Percentiles rank a stretch among this genome's conserved stretches.
phyloP scores from a whole-genome alignment of 1,140 invertebrate species.

The Bombus cullumanus region DNA sequence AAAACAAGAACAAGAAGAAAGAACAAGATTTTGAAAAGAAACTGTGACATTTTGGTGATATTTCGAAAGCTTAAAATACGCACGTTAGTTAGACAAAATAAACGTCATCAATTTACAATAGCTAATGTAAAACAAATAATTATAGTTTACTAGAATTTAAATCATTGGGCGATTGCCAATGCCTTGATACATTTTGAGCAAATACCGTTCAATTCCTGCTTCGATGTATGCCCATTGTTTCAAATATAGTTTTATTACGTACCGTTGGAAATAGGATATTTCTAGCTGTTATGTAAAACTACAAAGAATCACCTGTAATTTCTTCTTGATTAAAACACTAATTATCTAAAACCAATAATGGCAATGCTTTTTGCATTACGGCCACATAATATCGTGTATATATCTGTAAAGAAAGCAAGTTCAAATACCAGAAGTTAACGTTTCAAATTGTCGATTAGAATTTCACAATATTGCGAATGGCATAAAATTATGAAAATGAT shows the following conservation, averaged over 20 bases:
- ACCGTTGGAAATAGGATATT: slow-evolving; percentile 4
- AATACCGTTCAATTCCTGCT: slow-evolving; percentile 6
- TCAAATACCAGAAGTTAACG: not conserved
- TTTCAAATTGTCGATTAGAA: not conserved
- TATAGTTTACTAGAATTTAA: slow-evolving; percentile 24
- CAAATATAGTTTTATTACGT: slow-evolving; percentile 28
- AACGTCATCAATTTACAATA: slow-evolving; percentile 19
- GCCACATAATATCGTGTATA: too few species aligned
- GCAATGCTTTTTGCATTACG: too few species aligned
- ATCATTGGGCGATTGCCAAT: slow-evolving; percentile 26
- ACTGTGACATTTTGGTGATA: slow-evolving; percentile 1
- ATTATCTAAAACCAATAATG: not conserved
- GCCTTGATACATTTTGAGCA: slow-evolving; percentile 26
- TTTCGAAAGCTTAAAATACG: not conserved
- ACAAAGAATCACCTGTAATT: not conserved
- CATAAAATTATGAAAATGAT: not conserved
- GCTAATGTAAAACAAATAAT: slow-evolving; percentile 32
- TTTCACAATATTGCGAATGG: not conserved
- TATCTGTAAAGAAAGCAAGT: too few species aligned
- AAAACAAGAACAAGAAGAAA: too few species aligned
- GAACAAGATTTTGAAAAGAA: not conserved
- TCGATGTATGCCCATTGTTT: not conserved
- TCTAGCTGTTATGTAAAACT: not conserved
- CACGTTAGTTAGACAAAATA: not conserved
- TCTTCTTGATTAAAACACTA: not conserved